Evolutionary conservation across 2,797 vertebrate species (phyloP).

Genomic region (Cichlasoma orientale): DNA sequence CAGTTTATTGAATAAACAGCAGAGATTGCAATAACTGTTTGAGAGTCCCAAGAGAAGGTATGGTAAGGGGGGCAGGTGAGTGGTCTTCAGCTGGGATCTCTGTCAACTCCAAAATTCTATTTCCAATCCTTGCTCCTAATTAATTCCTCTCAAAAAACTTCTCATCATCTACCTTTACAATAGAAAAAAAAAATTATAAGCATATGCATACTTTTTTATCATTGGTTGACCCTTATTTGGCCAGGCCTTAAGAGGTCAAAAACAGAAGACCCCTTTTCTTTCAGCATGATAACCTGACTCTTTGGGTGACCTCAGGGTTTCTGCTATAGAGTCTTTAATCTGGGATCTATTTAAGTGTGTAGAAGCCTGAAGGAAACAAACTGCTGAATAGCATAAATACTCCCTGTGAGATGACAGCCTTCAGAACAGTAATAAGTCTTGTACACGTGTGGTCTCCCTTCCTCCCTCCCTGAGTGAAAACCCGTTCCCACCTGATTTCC

Average conservation of each 20-base stretch:
- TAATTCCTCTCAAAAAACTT: not conserved
- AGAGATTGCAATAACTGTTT: no score
- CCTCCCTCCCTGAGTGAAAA: not conserved
- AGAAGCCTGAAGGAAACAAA: not conserved
- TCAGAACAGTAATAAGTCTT: not conserved
- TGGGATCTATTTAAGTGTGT: not conserved
- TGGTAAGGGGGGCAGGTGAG: no score
- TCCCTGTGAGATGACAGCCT: not conserved
- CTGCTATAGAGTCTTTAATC: not conserved
- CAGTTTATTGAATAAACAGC: no score
- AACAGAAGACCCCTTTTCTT: not conserved
- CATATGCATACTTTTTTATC: not conserved
- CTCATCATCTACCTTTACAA: not conserved
- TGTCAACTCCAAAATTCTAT: no score
- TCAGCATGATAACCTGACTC: not conserved
- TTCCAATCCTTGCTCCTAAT: no score
- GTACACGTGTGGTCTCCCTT: not conserved
- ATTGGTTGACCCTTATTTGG: not conserved
- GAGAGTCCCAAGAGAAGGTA: no score
- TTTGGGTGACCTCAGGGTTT: not conserved
- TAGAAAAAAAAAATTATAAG: not conserved
- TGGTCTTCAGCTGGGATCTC: no score
- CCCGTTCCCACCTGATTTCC: not conserved
- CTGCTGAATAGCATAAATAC: conserved; percentile 2
- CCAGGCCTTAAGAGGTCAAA: not conserved